These are phyloP conservation scores for Drosophila barbarae DNA, from an alignment of 2,888 invertebrate genomes.

Conservation along the genomic window DNA sequence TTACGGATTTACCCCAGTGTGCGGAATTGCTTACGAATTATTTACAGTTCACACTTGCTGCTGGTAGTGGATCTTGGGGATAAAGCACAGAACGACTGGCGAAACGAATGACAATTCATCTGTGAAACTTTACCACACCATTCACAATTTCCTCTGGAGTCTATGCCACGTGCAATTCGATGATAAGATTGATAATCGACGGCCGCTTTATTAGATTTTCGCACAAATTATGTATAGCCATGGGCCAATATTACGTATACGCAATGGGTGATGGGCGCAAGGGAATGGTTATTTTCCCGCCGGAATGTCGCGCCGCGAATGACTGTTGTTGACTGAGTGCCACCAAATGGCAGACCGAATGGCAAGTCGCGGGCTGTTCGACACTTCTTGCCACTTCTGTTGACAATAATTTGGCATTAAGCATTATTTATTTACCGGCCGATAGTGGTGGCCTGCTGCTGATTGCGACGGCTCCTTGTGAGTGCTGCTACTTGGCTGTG, in stretches of 20 bases:
- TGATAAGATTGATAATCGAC: slow-evolving; percentile 41
- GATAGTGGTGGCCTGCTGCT: slow-evolving; percentile 53
- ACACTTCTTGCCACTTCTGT: slow-evolving; percentile 46
- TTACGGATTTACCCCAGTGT: slow-evolving; percentile 1
- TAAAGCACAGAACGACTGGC: background rate
- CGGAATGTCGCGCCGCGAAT: slow-evolving; percentile 26
- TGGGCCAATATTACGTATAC: slow-evolving; percentile 12
- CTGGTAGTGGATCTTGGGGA: background rate
- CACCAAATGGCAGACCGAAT: slow-evolving; percentile 19
- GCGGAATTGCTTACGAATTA: background rate
- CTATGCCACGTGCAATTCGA: slow-evolving; percentile 6
- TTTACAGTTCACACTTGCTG: slow-evolving; percentile 11
- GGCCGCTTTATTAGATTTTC: slow-evolving; percentile 33
- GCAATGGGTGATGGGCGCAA: background rate
- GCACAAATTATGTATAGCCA: slow-evolving; percentile 27
- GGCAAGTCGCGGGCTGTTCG: slow-evolving; percentile 38
- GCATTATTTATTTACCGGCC: slow-evolving; percentile 65
- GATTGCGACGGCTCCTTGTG: slow-evolving; percentile 47
- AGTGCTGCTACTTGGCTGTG: slow-evolving; percentile 4
- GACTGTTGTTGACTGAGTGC: slow-evolving; percentile 38
- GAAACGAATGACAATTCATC: slow-evolving; percentile 21
- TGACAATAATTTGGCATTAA: slow-evolving; percentile 73
- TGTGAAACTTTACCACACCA: slow-evolving; percentile 36
- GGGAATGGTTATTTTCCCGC: slow-evolving; percentile 5
- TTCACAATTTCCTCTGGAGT: slow-evolving; percentile 7